phyloP scores from a whole-genome alignment of 2,797 vertebrate genomes.

The Enoplosus armatus region DNA sequence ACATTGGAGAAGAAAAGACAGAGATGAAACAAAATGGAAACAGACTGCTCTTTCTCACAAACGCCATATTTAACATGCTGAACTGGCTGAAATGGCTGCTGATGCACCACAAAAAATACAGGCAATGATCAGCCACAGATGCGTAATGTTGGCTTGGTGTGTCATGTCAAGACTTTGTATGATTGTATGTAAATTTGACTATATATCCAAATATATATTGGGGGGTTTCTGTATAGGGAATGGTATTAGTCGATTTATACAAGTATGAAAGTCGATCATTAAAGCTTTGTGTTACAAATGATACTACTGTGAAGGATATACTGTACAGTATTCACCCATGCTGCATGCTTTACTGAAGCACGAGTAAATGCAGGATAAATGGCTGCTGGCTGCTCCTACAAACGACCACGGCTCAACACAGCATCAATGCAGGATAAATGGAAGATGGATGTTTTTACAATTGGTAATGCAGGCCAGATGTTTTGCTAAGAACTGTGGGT shows the following conservation, averaged over 20 bases:
- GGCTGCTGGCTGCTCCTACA: neutral
- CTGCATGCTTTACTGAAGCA: slow-evolving; percentile 1
- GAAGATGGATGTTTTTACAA: neutral
- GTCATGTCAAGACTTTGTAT: neutral
- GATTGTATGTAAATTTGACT: neutral
- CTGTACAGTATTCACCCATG: neutral
- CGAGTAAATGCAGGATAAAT: neutral
- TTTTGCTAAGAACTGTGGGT: neutral
- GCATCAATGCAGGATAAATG: neutral
- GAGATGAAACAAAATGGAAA: no score
- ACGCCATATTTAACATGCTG: neutral
- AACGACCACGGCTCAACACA: no score
- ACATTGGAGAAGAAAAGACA: no score
- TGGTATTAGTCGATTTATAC: neutral
- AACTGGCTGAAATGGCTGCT: neutral
- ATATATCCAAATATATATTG: no score
- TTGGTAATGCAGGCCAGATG: slow-evolving; percentile 31
- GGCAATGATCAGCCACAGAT: no score
- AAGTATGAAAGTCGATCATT: no score
- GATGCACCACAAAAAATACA: neutral
- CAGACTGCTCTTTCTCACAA: neutral
- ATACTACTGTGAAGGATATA: neutral
- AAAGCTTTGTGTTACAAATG: neutral
- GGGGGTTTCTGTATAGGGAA: neutral
- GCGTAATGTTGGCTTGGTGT: neutral